Base-by-base conservation (phyloP, 2,888 invertebrate genomes). In the Melikaiella ostensackeni region DNA sequence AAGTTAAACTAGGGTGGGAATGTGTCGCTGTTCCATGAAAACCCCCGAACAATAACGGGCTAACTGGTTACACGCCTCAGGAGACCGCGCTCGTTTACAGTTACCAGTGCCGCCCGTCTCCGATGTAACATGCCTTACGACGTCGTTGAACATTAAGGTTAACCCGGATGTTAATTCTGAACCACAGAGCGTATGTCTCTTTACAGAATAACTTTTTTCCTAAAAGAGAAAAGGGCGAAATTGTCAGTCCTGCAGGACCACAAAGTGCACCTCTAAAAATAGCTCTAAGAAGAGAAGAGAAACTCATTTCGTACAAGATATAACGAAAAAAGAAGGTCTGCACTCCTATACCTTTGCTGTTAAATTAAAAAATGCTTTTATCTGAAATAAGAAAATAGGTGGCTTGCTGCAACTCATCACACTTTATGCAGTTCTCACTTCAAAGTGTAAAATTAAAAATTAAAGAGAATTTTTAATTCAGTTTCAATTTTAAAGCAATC, bases 1-100 rank as follows among this genome's bases (percentile, higher is more conserved):
- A 66, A 66, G 27, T 66, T 66, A 46, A 46, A 74, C 59, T 21
- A 35, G 74, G 74, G 74, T 74, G 59, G 63, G 35, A 46, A 70
- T 33, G 46, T 66, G n/a, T 59, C 74, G 33, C 64, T 78, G 78
- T 61, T 66, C 63, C 38, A 76, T 46, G 77, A 75, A 77, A 78
- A 79, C 33, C 76, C 75, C 75, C 30, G 55, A 75, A 80, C 80
- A 80, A 78, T 80, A 80, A 78, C 77, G 55, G 35, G 24, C 76
- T 73, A 76, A 78, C 76, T 70, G 80, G 80, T 73, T 78, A 78
- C 80, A 78, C 38, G 66, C 61, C 77, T 75, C 77, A 70, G 24
- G 76, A 63, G 75, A 77, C 61, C 75, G 66, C 24, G 75, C 75
- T 61, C 55, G 74, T 42, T 78, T 74, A 74, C 74, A 77, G 77